Conservation (phyloP, 2,113 vertebrate species). For the Cervus canadensis region DNA sequence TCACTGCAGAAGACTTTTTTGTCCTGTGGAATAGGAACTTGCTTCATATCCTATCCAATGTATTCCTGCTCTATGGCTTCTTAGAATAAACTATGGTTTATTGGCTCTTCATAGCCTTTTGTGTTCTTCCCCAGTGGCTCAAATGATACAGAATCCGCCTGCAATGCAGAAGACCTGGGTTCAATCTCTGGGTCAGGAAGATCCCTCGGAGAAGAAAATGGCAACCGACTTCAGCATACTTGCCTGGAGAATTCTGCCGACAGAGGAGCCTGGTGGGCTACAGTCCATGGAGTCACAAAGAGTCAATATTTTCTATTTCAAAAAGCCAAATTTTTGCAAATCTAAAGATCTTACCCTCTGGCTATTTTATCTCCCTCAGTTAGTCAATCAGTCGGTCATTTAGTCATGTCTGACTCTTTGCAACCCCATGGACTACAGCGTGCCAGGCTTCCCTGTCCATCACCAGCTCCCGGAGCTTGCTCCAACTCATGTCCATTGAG, state of each 20-base stretch:
- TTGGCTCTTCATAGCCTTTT: neutral
- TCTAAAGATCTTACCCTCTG: neutral
- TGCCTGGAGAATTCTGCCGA: neutral
- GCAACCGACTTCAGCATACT: neutral
- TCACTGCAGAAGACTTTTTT: neutral
- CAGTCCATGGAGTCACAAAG: neutral
- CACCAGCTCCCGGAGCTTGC: neutral
- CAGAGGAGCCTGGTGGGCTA: neutral
- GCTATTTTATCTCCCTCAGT: slow-evolving; percentile 3
- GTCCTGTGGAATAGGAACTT: neutral
- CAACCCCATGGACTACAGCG: neutral
- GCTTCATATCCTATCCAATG: neutral
- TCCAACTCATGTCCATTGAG: neutral
- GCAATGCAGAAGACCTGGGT: neutral
- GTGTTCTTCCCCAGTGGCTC: neutral
- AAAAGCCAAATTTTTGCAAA: slow-evolving; percentile 21
- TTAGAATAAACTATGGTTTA: neutral
- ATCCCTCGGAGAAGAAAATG: neutral
- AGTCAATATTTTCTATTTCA: neutral
- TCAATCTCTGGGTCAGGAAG: neutral
- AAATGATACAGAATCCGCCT: neutral
- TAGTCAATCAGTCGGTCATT: neutral
- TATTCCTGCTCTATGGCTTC: neutral
- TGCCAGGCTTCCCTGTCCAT: neutral
- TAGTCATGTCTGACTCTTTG: neutral